These are phyloP conservation scores for Corythucha ciliata DNA, from an alignment of 2,888 invertebrate genomes.

Conservation along the genomic window DNA sequence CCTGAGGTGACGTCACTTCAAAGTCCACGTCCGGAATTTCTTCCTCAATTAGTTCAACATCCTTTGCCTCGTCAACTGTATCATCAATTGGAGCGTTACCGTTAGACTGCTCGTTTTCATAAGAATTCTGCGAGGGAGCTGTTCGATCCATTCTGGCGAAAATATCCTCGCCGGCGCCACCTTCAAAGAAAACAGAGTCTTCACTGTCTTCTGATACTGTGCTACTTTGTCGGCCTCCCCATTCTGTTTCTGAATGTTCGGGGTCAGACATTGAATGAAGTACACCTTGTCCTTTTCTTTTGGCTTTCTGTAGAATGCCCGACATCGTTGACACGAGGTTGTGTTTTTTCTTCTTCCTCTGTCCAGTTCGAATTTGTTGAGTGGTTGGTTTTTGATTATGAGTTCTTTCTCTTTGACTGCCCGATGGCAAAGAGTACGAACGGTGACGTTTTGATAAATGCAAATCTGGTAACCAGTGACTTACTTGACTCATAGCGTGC, in stretches of 20 bases:
- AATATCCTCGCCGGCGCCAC: neutral
- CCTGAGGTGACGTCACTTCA: too few relatives aligned
- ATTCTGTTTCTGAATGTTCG: slow-evolving; percentile 59
- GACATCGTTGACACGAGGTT: slow-evolving; percentile 75
- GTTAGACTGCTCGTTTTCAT: too few relatives aligned
- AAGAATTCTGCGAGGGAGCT: neutral
- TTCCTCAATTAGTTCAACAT: slow-evolving; percentile 6
- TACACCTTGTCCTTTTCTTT: slow-evolving; percentile 51
- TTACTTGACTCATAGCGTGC: slow-evolving; percentile 70
- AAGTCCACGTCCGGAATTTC: slow-evolving; percentile 4
- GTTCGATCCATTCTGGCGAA: slow-evolving; percentile 16
- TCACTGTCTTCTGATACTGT: slow-evolving; percentile 51
- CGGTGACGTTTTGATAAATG: slow-evolving; percentile 68
- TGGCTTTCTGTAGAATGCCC: slow-evolving; percentile 75
- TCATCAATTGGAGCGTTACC: too few relatives aligned
- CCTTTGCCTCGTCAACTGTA: neutral
- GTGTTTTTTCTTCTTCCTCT: slow-evolving; percentile 64
- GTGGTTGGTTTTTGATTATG: slow-evolving; percentile 28
- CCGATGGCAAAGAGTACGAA: slow-evolving; percentile 71
- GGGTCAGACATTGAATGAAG: slow-evolving; percentile 63
- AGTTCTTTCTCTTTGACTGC: slow-evolving; percentile 41
- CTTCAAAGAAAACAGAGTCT: slow-evolving; percentile 60
- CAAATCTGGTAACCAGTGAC: slow-evolving; percentile 69
- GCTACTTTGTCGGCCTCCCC: slow-evolving; percentile 62
- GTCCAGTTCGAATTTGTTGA: slow-evolving; percentile 20